Evolutionary conservation across 2,113 vertebrate genomes (phyloP).

Genomic region (pig (Sus scrofa)): T2T-Sscrofa CM000816.6:16980001-16980500

Average conservation of each 20-base stretch:
- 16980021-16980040: slow-evolving; percentile 71
- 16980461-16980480: neutral
- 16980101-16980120: slow-evolving; percentile 75
- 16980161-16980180: slow-evolving; percentile 96
- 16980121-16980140: slow-evolving; percentile 60
- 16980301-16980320: slow-evolving; percentile 97
- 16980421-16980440: neutral
- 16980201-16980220: slow-evolving; percentile 94
- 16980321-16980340: slow-evolving; percentile 97
- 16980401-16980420: neutral
- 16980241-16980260: slow-evolving; percentile 89
- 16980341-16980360: slow-evolving; percentile 95
- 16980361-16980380: slow-evolving; percentile 94
- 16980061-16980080: slow-evolving; percentile 81
- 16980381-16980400: slow-evolving; percentile 87
- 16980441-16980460: neutral
- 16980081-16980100: slow-evolving; percentile 78
- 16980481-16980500: neutral
- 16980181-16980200: slow-evolving; percentile 94
- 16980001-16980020: slow-evolving; percentile 77
- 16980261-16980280: slow-evolving; percentile 90
- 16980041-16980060: slow-evolving; percentile 72
- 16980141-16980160: slow-evolving; percentile 97
- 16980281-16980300: slow-evolving; percentile 91
- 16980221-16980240: slow-evolving; percentile 94